These are phyloP conservation scores for Taphrorychus bicolor DNA, from an alignment of 2,888 invertebrate species.

Conservation along the genomic window DNA sequence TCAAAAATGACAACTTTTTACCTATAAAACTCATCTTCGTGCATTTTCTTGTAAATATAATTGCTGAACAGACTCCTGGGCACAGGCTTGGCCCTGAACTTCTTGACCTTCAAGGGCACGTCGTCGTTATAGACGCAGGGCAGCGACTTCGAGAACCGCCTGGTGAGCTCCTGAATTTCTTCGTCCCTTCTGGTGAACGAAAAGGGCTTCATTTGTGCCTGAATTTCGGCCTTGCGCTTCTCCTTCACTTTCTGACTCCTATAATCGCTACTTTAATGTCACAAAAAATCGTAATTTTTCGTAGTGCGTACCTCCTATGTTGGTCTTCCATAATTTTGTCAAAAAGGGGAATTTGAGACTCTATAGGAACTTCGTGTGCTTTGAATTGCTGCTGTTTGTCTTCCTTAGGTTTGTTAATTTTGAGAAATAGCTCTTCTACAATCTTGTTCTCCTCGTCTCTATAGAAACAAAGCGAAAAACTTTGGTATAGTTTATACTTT, in stretches of 20 bases:
- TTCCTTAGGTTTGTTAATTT: constrained; percentile 53
- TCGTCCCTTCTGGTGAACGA: constrained; percentile 69
- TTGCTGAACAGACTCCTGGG: constrained; percentile 75
- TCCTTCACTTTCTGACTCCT: constrained; percentile 68
- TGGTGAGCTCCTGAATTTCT: constrained; percentile 59
- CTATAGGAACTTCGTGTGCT: constrained; percentile 72
- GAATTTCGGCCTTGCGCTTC: constrained; percentile 68
- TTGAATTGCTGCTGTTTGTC: constrained; percentile 64
- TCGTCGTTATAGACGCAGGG: constrained; percentile 56
- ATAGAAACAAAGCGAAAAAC: constrained; percentile 44
- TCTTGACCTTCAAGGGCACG: constrained; percentile 61
- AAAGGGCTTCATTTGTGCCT: constrained; percentile 71
- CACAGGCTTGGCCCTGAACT: constrained; percentile 72
- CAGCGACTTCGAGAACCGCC: constrained; percentile 56
- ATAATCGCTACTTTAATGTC: too few species aligned
- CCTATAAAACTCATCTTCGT: constrained; percentile 77
- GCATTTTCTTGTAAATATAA: constrained; percentile 73
- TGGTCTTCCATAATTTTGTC: constrained; percentile 76
- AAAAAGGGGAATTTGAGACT: constrained; percentile 74
- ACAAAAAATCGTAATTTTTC: not conserved
- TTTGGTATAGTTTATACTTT: too few species aligned
- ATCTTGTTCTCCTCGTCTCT: constrained; percentile 73
- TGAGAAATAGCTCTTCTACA: constrained; percentile 60
- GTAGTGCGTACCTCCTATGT: constrained; percentile 65
- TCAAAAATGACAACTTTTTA: too few species aligned